phyloP scores from a whole-genome alignment of 2,888 invertebrate genomes.

The Rhodophaea formosa region DNA sequence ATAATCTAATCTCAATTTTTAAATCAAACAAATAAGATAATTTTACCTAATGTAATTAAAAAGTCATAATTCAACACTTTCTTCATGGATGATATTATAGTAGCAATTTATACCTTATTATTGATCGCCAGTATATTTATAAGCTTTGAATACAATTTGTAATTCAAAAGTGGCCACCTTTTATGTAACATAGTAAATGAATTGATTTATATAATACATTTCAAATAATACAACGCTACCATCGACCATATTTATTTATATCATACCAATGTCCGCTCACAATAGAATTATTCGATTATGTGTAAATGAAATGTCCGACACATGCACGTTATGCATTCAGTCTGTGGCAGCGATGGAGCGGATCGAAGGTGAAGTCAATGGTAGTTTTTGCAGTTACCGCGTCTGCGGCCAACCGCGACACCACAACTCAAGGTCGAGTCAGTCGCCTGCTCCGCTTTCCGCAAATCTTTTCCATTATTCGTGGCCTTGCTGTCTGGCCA shows the following conservation, averaged over 20 bases:
- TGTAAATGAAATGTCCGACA: slow-evolving; percentile 29
- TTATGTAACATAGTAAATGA: no score
- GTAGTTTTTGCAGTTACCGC: slow-evolving; percentile 54
- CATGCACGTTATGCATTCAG: slow-evolving; percentile 24
- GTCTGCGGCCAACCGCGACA: slow-evolving; percentile 58
- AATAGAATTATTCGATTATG: neutral
- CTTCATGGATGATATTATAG: no score
- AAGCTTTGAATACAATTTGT: no score
- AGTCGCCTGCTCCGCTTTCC: slow-evolving; percentile 53
- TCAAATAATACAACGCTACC: no score
- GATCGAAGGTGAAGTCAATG: slow-evolving; percentile 51
- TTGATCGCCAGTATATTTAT: no score
- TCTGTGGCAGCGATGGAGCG: slow-evolving; percentile 43
- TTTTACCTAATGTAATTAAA: no score
- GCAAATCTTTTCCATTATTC: slow-evolving; percentile 45
- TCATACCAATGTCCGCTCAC: neutral
- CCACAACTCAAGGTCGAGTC: slow-evolving; percentile 62
- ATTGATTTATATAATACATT: neutral
- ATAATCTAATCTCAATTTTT: no score
- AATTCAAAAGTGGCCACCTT: no score
- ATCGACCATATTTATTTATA: neutral
- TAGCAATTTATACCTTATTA: no score
- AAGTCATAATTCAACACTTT: no score
- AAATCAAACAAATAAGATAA: no score
- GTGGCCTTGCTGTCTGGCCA: slow-evolving; percentile 55